Evolutionary conservation across 2,888 invertebrate genomes (phyloP), one percentile per base, ranked within the genome.

Genomic region (Antheraea yamamai): DNA sequence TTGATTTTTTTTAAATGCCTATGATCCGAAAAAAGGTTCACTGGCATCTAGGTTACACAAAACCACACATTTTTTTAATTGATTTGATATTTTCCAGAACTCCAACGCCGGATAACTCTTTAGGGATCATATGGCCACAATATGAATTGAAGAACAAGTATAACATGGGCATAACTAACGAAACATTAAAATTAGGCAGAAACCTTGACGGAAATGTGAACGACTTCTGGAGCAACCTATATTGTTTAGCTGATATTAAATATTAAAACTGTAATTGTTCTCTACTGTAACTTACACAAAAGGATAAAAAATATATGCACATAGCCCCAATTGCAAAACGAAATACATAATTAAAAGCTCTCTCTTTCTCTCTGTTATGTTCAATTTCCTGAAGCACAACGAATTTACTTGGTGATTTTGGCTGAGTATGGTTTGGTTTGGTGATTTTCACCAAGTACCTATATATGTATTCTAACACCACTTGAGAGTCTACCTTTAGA

Each of bases 101-200:
- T 30, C 79, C 78, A 18, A 78, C 77, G 8, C 79, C 78, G 0
- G 75, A 78, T 16, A 16, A 55, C 1, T 74, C 75, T 1, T 52
- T 78, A 14, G 78, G 76, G 10, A 35, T 77, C 14, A 74, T 30
- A 3, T 79, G 79, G 79, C 79, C 79, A 35, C 61, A 76, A 70
- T 78, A 72, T 52, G 39, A 79, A 30, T 72, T 20, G 14, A 51
- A 35, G 0, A 58, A 26, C 7, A 72, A 72, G 6, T 7, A 75
- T 30, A 77, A 79, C 51, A 75, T 75, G 35, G 58, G 75, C 39
- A 75, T 79, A 2, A 55, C 58, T 6, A 72, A 77, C 10, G 74
- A 76, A 14, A 74, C 74, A 2, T 61, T 79, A 12, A 75, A 73
- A 1, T 23, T 75, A 16, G 73, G 55, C 7, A 74, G 58, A 51